A percentile compares a stretch with the other conserved stretches of the same genome.
These are phyloP conservation scores for Shinisaurus crocodilurus DNA, from an alignment of 2,113 vertebrate species.

Conservation along the genomic window DNA sequence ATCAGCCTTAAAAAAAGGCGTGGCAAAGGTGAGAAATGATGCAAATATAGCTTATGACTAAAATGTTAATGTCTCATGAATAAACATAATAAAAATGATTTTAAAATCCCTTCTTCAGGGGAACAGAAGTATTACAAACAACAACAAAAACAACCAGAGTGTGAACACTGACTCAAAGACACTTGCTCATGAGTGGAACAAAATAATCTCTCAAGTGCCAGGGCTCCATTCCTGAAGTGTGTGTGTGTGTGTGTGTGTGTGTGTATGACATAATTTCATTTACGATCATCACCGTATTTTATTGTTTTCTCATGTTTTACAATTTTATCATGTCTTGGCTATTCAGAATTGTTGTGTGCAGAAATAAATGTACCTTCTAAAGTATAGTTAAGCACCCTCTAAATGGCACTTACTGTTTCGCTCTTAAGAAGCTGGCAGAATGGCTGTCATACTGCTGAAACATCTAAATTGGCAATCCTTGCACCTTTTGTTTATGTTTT, in stretches of 20 bases:
- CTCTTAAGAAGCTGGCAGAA: neutral
- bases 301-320: neutral
- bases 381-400: no score
- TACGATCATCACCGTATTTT: neutral
- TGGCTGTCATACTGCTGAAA: neutral
- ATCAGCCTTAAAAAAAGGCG: neutral
- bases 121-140: no score
- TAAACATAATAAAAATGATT: neutral
- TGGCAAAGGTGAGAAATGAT: neutral
- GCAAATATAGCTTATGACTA: constrained; percentile 49
- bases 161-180: neutral
- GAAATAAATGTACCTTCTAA: neutral
- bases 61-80: no score
- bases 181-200: neutral
- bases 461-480: neutral
- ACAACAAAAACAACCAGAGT: neutral
- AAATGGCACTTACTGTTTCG: neutral
- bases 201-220: neutral
- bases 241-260: no score
- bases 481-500: neutral
- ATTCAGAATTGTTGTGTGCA: neutral
- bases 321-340: neutral
- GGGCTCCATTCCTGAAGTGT: no score
- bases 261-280: no score
- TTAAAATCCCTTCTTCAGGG: no score